Percentiles rank a stretch among this genome's conserved stretches.
phyloP scores from a whole-genome alignment of 2,797 vertebrate species.

The Myripristis murdjan region DNA sequence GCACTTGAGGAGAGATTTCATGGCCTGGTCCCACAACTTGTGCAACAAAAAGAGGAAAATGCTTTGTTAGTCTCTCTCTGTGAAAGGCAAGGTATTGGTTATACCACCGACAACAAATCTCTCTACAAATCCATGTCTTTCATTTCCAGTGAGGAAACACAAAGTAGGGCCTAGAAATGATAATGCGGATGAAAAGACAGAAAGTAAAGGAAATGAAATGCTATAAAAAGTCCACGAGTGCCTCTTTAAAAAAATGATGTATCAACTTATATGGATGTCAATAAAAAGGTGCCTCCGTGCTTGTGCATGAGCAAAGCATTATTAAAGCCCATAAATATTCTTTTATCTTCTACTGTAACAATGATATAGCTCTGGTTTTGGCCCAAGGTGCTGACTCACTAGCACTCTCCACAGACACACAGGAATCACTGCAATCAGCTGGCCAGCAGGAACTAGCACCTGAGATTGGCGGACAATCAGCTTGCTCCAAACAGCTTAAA shows the following conservation, averaged over 20 bases:
- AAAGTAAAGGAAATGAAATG: constrained; percentile 32
- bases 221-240: constrained; percentile 30
- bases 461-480: constrained; percentile 1
- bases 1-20: constrained; percentile 15
- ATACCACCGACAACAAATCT: constrained; percentile 7
- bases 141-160: background rate
- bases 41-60: constrained; percentile 12
- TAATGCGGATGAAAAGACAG: background rate
- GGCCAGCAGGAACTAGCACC: constrained; percentile 11
- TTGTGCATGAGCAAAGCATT: background rate
- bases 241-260: constrained; percentile 3
- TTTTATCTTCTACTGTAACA: background rate
- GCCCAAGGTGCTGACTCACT: constrained; percentile 46
- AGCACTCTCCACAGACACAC: constrained; percentile 51
- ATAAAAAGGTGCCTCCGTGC: constrained; percentile 26
- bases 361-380: constrained; percentile 2
- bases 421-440: constrained; percentile 37
- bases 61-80: background rate
- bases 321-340: constrained; percentile 30
- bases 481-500: background rate
- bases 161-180: background rate
- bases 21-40: constrained; percentile 2
- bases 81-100: background rate
- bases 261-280: constrained; percentile 19
- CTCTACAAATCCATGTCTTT: background rate